Base-by-base conservation (phyloP, 2,113 vertebrate genomes). In the Camarhynchus parvulus region DNA sequence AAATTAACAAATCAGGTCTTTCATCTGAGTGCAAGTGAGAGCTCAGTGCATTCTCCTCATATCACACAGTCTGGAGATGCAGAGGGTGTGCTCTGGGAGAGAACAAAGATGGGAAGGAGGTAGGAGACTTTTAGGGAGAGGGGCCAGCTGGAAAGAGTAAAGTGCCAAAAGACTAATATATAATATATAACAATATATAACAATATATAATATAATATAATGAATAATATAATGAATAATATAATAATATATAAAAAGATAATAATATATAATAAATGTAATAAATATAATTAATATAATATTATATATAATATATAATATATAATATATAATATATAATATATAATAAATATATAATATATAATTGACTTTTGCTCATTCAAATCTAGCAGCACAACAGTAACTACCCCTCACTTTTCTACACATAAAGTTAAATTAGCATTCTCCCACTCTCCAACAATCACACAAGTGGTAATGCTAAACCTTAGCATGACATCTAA, bases 1-100 rank as follows among this genome's bases (percentile, higher is more conserved):
- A 92, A 96, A 96, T 96, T 90, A 95, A 88, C 81, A 55, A 79
- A 91, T 89, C 59, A 37, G 52, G 61, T 87, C 81, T 93, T 96
- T 90, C 64, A 83, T 92, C 86, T 14, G 3, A 84, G 76, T 22
- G 37, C 52, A 88, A 94, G 49, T 18, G 79, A 87, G 76, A 90
- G 55, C 76, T 89, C 39, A 46, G 50, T 31, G n/a, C 37, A 7
- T 78, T 95, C 41, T 64, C 58, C 33, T 89, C 15, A 9, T 24
- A 41, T 49, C 44, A n/a, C 27, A 56, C 10, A 9, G 52, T 10
- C n/a, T 7, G 5, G 49, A 56, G 42, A 77, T 72, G 46, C 1
- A 10, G 55, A n/a, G 39, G 39, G 13, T 0, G 0, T 39, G 22
- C 2, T 5, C 79, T 20, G 33, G 28, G 56, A 67, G 18, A 62